A percentile compares a stretch with the other conserved stretches of the same genome.
Evolutionary conservation across 2,113 vertebrate genomes (phyloP).

Genomic region (Apodemus speciosus): DNA sequence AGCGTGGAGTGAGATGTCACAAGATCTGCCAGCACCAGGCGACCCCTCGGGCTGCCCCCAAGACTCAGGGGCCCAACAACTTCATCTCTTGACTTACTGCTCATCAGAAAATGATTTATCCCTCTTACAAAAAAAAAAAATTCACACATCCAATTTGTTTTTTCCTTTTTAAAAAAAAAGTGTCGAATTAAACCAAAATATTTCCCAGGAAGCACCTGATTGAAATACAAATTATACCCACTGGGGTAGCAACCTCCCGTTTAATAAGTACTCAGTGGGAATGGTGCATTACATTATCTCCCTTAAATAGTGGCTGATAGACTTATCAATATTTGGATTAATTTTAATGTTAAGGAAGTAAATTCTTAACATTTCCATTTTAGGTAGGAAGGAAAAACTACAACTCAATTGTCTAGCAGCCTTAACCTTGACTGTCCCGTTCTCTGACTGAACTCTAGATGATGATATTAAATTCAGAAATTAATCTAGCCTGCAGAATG

Average conservation of each 20-base stretch:
- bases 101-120: slow-evolving; percentile 44
- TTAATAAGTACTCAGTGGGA: slow-evolving; percentile 4
- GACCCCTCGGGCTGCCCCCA: not conserved
- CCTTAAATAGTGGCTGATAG: slow-evolving; percentile 67
- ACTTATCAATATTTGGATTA: slow-evolving; percentile 71
- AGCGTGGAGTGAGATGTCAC: accelerated
- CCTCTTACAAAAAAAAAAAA: slow-evolving; percentile 59
- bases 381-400: slow-evolving; percentile 43
- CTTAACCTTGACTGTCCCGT: slow-evolving; percentile 69
- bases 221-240: slow-evolving; percentile 52
- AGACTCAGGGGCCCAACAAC: not conserved
- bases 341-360: slow-evolving; percentile 62
- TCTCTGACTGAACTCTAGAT: slow-evolving; percentile 47
- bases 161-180: slow-evolving; percentile 22
- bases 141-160: slow-evolving; percentile 46
- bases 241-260: not conserved
- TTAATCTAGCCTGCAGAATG: slow-evolving; percentile 71
- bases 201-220: not conserved
- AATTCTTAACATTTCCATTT: slow-evolving; percentile 52
- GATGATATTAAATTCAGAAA: slow-evolving; percentile 73
- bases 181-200: slow-evolving; percentile 49
- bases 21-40: not conserved
- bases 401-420: slow-evolving; percentile 29
- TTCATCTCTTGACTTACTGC: slow-evolving; percentile 44
- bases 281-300: slow-evolving; percentile 59